Percentiles rank a stretch among this genome's conserved stretches.
Conservation (phyloP, 2,113 vertebrate species). For the Copsychus sechellarum region DNA sequence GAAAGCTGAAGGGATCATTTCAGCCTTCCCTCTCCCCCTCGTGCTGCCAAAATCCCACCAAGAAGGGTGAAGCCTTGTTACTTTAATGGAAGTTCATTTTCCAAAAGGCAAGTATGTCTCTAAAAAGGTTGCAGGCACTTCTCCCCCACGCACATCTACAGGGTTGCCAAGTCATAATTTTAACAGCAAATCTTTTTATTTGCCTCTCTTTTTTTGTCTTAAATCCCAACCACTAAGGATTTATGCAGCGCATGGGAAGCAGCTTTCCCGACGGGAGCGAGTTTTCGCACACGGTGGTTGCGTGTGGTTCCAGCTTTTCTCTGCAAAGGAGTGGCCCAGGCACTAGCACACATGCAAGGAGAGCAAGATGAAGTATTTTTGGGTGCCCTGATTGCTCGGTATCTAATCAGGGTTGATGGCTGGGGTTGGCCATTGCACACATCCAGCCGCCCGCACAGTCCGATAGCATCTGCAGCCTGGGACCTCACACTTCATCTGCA, state of each 20-base stretch:
- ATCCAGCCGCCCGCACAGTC: not conserved
- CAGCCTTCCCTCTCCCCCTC: not conserved
- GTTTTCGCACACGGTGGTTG: not conserved
- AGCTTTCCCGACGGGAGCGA: not conserved
- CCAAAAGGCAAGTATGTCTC: conserved; percentile 31
- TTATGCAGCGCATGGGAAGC: not conserved
- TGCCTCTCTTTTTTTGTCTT: not conserved
- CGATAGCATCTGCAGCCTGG: not conserved
- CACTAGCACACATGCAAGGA: not conserved
- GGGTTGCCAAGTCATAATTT: conserved; percentile 47
- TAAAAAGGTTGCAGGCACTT: conserved; percentile 42
- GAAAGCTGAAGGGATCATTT: not conserved
- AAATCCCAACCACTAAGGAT: not conserved
- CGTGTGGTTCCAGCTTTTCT: not conserved
- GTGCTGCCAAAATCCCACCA: not conserved
- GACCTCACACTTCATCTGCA: conserved; percentile 19
- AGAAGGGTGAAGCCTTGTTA: conserved; percentile 4
- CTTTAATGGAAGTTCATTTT: conserved; percentile 20
- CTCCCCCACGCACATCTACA: not conserved
- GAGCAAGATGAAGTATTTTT: not conserved
- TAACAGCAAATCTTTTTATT: conserved; percentile 38
- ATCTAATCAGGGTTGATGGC: not conserved
- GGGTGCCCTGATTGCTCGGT: not conserved
- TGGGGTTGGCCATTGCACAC: not conserved
- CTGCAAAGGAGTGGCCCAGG: not conserved